These are phyloP conservation scores for Doris montereyensis DNA, from an alignment of 2,888 invertebrate genomes.

Conservation along the genomic window DNA sequence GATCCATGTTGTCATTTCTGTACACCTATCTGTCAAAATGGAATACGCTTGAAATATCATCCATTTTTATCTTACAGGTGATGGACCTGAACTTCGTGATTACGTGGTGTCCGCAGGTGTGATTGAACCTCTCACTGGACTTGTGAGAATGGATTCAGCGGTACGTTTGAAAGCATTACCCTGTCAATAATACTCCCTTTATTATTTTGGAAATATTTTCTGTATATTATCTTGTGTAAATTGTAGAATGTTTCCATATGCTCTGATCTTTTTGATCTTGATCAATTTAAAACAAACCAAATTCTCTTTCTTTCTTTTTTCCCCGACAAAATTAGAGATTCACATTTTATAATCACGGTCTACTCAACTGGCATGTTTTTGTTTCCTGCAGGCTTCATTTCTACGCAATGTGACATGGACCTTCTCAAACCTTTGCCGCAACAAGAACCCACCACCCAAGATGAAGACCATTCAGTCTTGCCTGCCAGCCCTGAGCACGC, in stretches of 20 bases:
- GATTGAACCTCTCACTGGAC: slow-evolving; percentile 80
- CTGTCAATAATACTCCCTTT: too few relatives aligned
- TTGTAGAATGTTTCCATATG: too few relatives aligned
- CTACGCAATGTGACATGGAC: slow-evolving; percentile 93
- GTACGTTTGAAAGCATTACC: too few relatives aligned
- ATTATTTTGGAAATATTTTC: too few relatives aligned
- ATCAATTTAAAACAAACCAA: too few relatives aligned
- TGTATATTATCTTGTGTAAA: too few relatives aligned
- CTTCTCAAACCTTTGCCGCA: slow-evolving; percentile 93
- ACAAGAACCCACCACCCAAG: slow-evolving; percentile 92
- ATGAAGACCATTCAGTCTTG: slow-evolving; percentile 83
- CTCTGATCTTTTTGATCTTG: too few relatives aligned
- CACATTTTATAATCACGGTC: too few relatives aligned
- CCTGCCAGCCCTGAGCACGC: slow-evolving; percentile 83
- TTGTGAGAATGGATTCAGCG: slow-evolving; percentile 79
- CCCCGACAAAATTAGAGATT: background rate
- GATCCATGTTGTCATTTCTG: background rate
- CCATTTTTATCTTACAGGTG: slow-evolving; percentile 69
- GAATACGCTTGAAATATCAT: too few relatives aligned
- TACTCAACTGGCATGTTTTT: background rate
- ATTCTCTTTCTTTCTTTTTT: background rate
- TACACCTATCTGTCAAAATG: too few relatives aligned
- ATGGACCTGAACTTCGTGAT: slow-evolving; percentile 81
- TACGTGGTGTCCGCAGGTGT: slow-evolving; percentile 83
- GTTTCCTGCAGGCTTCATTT: slow-evolving; percentile 74